These are phyloP conservation scores for Hippocampus comes DNA, from an alignment of 2,113 vertebrate species.

Conservation along the genomic window DNA sequence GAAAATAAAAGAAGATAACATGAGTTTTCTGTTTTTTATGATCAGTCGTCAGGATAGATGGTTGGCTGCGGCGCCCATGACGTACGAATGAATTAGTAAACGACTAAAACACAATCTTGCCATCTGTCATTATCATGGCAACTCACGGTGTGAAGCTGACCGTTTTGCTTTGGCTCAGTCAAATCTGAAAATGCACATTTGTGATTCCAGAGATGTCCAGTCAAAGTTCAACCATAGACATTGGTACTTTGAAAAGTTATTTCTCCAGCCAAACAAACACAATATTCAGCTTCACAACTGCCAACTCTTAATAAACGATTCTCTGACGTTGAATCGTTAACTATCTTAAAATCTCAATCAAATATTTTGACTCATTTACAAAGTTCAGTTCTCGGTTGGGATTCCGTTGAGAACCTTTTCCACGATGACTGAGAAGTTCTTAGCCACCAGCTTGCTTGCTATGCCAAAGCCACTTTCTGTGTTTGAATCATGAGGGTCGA, in stretches of 20 bases:
- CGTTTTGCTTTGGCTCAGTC: no score
- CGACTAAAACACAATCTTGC: no score
- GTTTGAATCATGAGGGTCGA: constrained; percentile 24
- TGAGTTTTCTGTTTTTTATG: no score
- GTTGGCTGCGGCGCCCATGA: background rate
- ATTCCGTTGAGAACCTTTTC: background rate
- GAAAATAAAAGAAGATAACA: background rate
- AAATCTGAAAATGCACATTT: no score
- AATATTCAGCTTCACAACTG: background rate
- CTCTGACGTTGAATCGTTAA: background rate
- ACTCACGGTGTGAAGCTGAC: no score
- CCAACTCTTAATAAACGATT: background rate
- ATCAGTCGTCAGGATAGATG: no score
- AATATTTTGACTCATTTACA: background rate
- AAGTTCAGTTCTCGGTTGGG: background rate
- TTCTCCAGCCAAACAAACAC: background rate
- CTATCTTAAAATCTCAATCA: background rate
- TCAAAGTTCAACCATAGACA: no score
- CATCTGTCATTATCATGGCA: no score
- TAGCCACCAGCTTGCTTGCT: constrained; percentile 33
- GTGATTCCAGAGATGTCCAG: no score
- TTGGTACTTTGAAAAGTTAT: background rate
- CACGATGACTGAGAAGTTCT: constrained; percentile 7
- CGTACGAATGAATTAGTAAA: background rate
- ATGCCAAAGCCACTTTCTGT: constrained; percentile 22